Evolutionary conservation across 2,113 vertebrate genomes (phyloP).

Genomic region (Phalacrocorax brasilianus): DNA sequence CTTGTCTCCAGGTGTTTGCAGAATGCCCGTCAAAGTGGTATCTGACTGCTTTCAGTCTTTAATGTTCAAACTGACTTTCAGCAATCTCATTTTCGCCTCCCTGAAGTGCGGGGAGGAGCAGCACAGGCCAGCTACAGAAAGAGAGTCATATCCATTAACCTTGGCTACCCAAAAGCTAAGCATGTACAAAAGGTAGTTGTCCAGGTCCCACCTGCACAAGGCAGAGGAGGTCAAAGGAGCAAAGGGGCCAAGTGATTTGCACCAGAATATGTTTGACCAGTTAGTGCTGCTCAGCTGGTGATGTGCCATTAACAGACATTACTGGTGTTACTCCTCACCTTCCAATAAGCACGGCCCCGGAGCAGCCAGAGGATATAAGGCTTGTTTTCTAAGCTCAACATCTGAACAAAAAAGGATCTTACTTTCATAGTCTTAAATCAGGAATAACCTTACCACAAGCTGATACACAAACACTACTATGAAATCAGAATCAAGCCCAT

Average conservation of each 20-base stretch:
- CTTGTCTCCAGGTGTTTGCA: neutral
- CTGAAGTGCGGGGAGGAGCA: fast-evolving
- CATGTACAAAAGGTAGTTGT: neutral
- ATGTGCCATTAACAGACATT: fast-evolving
- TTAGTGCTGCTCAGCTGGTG: neutral
- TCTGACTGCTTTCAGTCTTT: neutral
- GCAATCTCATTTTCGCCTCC: neutral
- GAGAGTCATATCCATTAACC: neutral
- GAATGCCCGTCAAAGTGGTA: neutral
- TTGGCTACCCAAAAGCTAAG: neutral
- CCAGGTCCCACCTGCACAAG: neutral
- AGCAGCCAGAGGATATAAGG: neutral
- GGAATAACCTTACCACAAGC: neutral
- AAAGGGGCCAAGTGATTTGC: neutral
- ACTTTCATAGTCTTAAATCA: neutral
- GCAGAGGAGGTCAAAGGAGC: neutral
- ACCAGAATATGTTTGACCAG: neutral
- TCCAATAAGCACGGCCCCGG: neutral
- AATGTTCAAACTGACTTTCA: neutral
- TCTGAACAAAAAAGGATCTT: neutral
- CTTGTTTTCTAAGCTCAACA: neutral
- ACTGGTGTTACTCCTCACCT: neutral
- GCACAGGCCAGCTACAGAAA: neutral
- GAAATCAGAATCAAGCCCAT: neutral
- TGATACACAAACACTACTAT: neutral